Evolutionary conservation across 1,140 invertebrate genomes (phyloP).

Genomic region (Hyles vespertilio): DNA sequence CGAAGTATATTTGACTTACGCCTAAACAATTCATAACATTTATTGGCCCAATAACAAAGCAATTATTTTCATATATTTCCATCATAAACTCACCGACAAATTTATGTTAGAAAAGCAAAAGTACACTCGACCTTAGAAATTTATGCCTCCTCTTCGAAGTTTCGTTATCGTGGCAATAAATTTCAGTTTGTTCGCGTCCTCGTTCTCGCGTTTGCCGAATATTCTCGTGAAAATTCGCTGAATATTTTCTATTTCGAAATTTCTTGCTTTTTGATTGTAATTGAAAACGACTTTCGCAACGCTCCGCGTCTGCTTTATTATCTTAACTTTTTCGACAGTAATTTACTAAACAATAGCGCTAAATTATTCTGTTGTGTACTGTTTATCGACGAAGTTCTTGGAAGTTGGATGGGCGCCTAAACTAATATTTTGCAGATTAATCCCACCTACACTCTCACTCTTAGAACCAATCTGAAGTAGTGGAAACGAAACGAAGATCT

Average conservation of each 20-base stretch:
- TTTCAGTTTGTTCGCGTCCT: conserved; percentile 42
- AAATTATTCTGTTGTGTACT: too few relatives aligned
- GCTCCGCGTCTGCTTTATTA: conserved; percentile 9
- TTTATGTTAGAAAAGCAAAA: conserved; percentile 13
- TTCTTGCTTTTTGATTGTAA: conserved; percentile 29
- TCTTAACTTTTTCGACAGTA: conserved; percentile 15
- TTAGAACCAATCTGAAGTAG: too few relatives aligned
- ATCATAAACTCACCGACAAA: too few relatives aligned
- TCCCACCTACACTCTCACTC: too few relatives aligned
- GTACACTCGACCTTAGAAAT: conserved; percentile 28
- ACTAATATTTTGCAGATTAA: too few relatives aligned
- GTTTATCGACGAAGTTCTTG: too few relatives aligned
- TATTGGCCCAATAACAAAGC: too few relatives aligned
- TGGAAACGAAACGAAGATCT: too few relatives aligned
- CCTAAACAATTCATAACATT: too few relatives aligned
- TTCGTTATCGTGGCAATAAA: conserved; percentile 51
- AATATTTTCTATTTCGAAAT: conserved; percentile 13
- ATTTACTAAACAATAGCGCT: conserved; percentile 10
- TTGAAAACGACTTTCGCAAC: conserved; percentile 28
- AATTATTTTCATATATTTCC: too few relatives aligned
- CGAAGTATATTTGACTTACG: too few relatives aligned
- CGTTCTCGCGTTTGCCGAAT: conserved; percentile 26
- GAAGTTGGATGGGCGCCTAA: too few relatives aligned
- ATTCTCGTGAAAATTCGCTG: conserved; percentile 16
- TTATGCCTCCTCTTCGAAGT: conserved; percentile 51